Conservation (phyloP, 1,140 invertebrate species). For the Pollicipes pollicipes region DNA sequence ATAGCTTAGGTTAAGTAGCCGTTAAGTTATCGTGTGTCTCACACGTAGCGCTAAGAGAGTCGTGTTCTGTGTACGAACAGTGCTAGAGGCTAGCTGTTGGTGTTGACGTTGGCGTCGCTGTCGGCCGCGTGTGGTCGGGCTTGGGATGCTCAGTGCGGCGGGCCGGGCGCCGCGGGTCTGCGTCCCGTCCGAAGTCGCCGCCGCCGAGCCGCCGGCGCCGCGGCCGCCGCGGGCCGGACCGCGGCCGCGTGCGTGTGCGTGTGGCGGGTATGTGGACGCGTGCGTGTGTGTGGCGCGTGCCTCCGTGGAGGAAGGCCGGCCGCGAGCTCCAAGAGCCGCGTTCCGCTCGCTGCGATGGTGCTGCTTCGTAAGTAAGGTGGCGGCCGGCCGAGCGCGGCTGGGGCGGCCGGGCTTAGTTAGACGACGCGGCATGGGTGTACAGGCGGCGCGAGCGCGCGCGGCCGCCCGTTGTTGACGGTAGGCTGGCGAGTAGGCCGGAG, state of each 20-base stretch:
- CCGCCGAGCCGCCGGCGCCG: too few species aligned
- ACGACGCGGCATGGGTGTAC: not conserved
- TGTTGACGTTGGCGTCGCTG: not conserved
- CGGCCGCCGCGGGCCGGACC: too few species aligned
- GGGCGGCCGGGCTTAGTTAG: not conserved
- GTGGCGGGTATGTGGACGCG: not conserved
- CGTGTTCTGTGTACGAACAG: not conserved
- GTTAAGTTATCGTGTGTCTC: not conserved
- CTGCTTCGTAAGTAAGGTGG: not conserved
- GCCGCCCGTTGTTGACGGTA: too few species aligned
- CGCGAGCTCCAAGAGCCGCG: too few species aligned
- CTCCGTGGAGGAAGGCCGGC: too few species aligned
- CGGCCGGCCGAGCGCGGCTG: too few species aligned
- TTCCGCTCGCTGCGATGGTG: not conserved
- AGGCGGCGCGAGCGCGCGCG: too few species aligned
- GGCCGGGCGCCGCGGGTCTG: too few species aligned
- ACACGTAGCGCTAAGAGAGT: not conserved
- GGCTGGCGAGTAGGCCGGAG: too few species aligned
- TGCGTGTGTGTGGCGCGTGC: not conserved
- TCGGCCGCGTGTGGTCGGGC: too few species aligned
- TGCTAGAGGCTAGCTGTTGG: not conserved
- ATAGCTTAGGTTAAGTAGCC: not conserved
- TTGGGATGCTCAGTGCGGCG: not conserved
- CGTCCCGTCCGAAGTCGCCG: too few species aligned
- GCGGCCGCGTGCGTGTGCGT: not conserved